Evolutionary conservation across 2,797 vertebrate species (phyloP), one percentile per base, ranked within the genome.

Genomic region (Phaenicophaeus curvirostris): DNA sequence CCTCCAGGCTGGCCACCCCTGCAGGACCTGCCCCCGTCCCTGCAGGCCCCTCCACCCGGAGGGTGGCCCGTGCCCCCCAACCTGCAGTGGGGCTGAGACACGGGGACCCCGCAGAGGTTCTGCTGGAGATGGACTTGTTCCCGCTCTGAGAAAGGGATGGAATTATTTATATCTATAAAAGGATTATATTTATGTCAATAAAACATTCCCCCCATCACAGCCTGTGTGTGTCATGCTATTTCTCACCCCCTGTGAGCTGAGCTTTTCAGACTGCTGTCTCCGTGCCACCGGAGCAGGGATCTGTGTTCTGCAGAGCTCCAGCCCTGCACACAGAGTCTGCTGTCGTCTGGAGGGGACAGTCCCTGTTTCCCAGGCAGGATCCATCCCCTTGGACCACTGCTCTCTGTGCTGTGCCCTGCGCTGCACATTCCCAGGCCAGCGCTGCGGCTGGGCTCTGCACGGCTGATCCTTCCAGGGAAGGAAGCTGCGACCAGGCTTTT

Each of bases 1-100:
- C 98, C 98, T 0, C 97, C 97, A 0, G 98, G 98, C 79, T 98
- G 99, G 97, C 98, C 99, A 1, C 98, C 99, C 6, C 88, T 98
- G 61, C 98, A 98, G 90, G 98, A 99, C 75, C 98, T 99, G 35
- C 99, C 99, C 4, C 99, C 98, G 0, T 99, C 99, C 33, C 98
- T 99, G 54, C 95, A 98, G 79, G 98, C 99, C 25, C 99, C 99
- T 39, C 98, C 98, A 0, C 96, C 97, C 0, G 98, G 98, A 4
- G 98, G 98, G 11, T 99, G 98, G 98, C 98, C 88, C 2, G 89
- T 97, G 39, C 97, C 90, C n/a, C 87, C 95, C 46, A 91, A 58
- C 72, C 97, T 98, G 51, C 99, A 99, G 37, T 99, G 99, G 99
- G 98, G 99, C 89, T 99, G 96, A 99, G 58, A 24, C 12, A 2